These are phyloP conservation scores for Hemiscyllium ocellatum DNA, from an alignment of 2,113 vertebrate species.

Conservation along the genomic window DNA sequence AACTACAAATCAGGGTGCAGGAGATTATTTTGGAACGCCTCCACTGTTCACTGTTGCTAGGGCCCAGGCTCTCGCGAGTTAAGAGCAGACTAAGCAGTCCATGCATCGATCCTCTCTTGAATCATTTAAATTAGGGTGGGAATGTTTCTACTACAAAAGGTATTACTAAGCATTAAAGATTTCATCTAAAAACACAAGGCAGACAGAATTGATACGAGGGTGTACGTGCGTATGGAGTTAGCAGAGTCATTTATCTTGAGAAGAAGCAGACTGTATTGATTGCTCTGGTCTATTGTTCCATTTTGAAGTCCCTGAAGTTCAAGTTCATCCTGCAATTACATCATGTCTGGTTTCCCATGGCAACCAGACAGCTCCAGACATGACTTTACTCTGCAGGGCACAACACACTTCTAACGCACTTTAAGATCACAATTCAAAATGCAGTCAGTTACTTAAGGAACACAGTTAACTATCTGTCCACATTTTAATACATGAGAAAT, in stretches of 20 bases:
- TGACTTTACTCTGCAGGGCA: slow-evolving; percentile 44
- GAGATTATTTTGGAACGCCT: slow-evolving; percentile 13
- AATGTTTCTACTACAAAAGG: not conserved
- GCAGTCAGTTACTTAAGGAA: not conserved
- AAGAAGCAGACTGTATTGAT: slow-evolving; percentile 39
- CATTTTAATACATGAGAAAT: not conserved
- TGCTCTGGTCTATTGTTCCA: slow-evolving; percentile 42
- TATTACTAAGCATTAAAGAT: not conserved
- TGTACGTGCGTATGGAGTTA: not conserved
- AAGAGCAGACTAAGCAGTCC: not conserved
- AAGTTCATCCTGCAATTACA: slow-evolving; percentile 63
- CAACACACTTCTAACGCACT: slow-evolving; percentile 29
- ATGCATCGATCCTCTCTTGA: not conserved
- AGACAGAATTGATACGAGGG: not conserved
- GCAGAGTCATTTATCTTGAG: not conserved
- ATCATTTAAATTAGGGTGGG: not conserved
- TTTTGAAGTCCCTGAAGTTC: slow-evolving; percentile 53
- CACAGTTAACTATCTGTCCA: not conserved
- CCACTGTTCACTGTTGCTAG: slow-evolving; percentile 18
- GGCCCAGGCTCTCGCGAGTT: not conserved
- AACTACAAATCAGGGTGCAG: slow-evolving; percentile 21
- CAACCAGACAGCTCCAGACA: slow-evolving; percentile 65
- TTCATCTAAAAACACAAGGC: not conserved
- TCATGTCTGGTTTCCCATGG: slow-evolving; percentile 73
- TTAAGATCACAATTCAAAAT: slow-evolving; percentile 17